phyloP scores from a whole-genome alignment of 2,113 vertebrate species.

The Nibea albiflora region DNA sequence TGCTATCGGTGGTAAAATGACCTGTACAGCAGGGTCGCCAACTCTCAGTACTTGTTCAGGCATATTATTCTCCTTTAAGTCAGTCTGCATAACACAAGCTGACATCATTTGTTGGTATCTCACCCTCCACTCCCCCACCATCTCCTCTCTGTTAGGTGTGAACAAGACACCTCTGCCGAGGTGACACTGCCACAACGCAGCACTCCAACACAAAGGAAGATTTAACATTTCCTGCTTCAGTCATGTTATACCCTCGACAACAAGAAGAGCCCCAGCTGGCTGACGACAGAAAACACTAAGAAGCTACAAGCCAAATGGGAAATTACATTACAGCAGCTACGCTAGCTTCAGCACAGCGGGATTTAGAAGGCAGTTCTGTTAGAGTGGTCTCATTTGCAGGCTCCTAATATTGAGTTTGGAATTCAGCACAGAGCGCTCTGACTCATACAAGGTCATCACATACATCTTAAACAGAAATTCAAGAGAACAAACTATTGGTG shows the following conservation, averaged over 20 bases:
- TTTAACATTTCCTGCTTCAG: background rate
- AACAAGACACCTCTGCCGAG: slow-evolving; percentile 15
- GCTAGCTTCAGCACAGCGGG: slow-evolving; percentile 22
- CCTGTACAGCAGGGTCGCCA: background rate
- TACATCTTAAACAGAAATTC: slow-evolving; percentile 45
- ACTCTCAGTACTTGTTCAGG: too few species aligned
- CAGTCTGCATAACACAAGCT: background rate
- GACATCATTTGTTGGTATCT: background rate
- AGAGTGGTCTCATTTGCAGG: slow-evolving; percentile 31
- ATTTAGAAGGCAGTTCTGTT: slow-evolving; percentile 37
- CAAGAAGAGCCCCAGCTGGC: slow-evolving; percentile 19
- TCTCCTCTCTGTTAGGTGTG: slow-evolving; percentile 5
- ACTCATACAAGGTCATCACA: slow-evolving; percentile 28
- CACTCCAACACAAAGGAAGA: slow-evolving; percentile 5
- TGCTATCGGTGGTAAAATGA: background rate
- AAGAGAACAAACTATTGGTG: slow-evolving; percentile 16
- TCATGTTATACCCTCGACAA: background rate
- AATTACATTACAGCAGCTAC: slow-evolving; percentile 52
- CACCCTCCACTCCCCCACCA: background rate
- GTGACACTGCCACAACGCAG: slow-evolving; percentile 6
- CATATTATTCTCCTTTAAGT: background rate
- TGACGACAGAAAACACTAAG: slow-evolving; percentile 2
- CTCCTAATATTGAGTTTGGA: slow-evolving; percentile 52
- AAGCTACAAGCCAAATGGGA: slow-evolving; percentile 39
- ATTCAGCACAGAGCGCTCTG: slow-evolving; percentile 41